Evolutionary conservation across 2,113 vertebrate species (phyloP).

Genomic region (Neomonachus schauinslandi): DNA sequence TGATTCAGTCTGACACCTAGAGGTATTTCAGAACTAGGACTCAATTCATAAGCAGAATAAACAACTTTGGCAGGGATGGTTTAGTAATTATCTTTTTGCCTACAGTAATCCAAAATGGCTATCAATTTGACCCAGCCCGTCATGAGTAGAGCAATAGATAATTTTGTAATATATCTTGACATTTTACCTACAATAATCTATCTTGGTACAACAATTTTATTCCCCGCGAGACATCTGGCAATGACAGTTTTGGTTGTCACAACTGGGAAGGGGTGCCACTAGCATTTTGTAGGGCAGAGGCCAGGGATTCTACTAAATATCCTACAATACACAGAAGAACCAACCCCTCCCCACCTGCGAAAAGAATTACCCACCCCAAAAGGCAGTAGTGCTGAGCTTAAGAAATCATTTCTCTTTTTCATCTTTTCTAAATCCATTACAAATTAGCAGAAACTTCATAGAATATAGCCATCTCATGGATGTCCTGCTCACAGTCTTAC

Average conservation of each 20-base stretch:
- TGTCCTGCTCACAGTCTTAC: not conserved
- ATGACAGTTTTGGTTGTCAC: not conserved
- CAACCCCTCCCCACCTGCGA: not conserved
- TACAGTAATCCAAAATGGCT: not conserved
- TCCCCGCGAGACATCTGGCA: not conserved
- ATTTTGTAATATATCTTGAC: not conserved
- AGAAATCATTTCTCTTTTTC: not conserved
- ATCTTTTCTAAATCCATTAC: not conserved
- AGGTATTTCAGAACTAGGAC: not conserved
- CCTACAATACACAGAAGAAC: not conserved
- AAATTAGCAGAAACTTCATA: not conserved
- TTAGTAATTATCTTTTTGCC: not conserved
- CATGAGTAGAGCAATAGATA: not conserved
- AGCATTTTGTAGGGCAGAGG: not conserved
- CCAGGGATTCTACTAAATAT: not conserved
- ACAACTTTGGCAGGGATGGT: not conserved
- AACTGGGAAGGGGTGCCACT: not conserved
- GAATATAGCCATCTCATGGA: not conserved
- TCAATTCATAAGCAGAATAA: not conserved
- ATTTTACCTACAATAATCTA: not conserved
- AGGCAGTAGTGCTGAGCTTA: not conserved
- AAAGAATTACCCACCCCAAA: not conserved
- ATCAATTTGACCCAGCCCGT: not conserved
- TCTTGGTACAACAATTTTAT: not conserved
- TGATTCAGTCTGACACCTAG: not conserved